Evolutionary conservation across 2,797 vertebrate genomes (phyloP).

Genomic region (Hozukius guyotensis): DNA sequence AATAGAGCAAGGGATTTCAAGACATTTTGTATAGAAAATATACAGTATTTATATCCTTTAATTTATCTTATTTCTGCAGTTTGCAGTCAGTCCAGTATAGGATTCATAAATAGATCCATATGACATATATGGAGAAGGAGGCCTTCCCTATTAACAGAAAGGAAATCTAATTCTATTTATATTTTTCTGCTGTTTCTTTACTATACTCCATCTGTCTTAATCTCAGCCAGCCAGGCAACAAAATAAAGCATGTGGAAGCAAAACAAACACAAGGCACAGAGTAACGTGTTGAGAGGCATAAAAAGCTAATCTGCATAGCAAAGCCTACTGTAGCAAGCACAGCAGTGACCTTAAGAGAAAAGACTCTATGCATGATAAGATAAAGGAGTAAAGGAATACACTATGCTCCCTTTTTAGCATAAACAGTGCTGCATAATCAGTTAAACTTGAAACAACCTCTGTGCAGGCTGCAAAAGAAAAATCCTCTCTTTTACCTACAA

Average conservation of each 20-base stretch:
- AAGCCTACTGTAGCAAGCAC: background rate
- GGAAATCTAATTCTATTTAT: slow-evolving; percentile 1
- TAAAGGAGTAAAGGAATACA: background rate
- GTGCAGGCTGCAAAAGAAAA: background rate
- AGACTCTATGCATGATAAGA: background rate
- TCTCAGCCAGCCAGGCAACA: background rate
- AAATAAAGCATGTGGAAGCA: background rate
- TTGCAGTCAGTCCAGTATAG: background rate
- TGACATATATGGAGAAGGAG: background rate
- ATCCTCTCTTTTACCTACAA: background rate
- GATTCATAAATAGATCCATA: background rate
- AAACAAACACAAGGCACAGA: background rate
- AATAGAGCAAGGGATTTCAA: background rate
- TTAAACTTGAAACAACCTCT: background rate
- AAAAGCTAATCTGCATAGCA: background rate
- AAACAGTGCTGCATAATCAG: background rate
- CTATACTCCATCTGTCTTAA: background rate
- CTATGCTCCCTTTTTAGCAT: background rate
- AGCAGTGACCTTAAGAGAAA: background rate
- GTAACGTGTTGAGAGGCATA: background rate
- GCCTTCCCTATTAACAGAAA: background rate
- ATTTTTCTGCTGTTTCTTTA: background rate
- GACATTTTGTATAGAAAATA: background rate
- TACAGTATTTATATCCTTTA: background rate
- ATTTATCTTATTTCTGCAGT: background rate